These are phyloP conservation scores for Nipponacmea schrenckii DNA, from an alignment of 2,888 invertebrate genomes.

Conservation along the genomic window DNA sequence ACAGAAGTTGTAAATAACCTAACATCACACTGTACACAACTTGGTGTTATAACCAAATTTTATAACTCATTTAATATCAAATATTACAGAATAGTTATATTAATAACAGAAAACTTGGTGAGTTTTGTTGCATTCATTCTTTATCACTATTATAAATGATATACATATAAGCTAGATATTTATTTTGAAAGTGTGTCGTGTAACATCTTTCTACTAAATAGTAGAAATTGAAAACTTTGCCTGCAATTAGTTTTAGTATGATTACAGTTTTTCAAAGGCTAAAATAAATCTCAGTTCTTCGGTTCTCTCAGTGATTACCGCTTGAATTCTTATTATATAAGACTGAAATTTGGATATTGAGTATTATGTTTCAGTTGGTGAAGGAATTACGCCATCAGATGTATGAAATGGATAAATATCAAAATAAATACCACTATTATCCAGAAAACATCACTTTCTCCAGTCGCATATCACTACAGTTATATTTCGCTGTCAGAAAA, in stretches of 20 bases:
- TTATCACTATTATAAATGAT: too few species aligned
- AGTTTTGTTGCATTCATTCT: not conserved
- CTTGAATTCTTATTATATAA: too few species aligned
- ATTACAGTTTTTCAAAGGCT: too few species aligned
- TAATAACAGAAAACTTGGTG: conserved; percentile 50
- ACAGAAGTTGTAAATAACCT: conserved; percentile 42
- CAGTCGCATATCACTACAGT: conserved; percentile 49
- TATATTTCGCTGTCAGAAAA: conserved; percentile 52
- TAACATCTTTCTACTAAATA: too few species aligned
- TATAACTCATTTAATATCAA: conserved; percentile 52
- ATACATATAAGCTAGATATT: too few species aligned
- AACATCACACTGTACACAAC: conserved; percentile 44
- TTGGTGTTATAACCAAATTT: conserved; percentile 48
- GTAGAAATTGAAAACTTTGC: too few species aligned
- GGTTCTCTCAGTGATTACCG: too few species aligned
- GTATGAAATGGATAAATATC: conserved; percentile 58
- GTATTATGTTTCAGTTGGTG: conserved; percentile 44
- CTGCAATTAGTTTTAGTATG: too few species aligned
- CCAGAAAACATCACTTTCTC: conserved; percentile 54
- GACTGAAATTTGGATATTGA: not conserved
- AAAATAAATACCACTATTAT: conserved; percentile 53
- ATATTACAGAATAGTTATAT: conserved; percentile 54
- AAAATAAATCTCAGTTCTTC: too few species aligned
- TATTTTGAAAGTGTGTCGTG: too few species aligned
- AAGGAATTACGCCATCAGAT: conserved; percentile 45